Percentiles rank a stretch among this genome's conserved stretches.
Conservation (phyloP, 2,888 invertebrate species). For the Mellilla xanthometata region DNA sequence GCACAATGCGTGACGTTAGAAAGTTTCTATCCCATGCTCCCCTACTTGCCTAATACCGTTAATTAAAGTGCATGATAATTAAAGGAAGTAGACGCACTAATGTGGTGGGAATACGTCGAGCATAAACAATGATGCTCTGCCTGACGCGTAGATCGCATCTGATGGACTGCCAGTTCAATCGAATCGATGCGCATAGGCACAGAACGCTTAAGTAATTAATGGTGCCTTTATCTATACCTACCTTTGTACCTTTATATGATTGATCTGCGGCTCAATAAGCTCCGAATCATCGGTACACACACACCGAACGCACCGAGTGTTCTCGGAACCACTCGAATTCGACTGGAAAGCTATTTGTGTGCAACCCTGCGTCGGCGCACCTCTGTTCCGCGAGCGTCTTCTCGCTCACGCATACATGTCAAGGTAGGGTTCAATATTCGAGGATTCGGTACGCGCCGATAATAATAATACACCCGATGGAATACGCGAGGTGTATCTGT, state of each 20-base stretch:
- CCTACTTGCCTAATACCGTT: constrained; percentile 45
- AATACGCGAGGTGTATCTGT: constrained; percentile 62
- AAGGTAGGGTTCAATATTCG: constrained; percentile 82
- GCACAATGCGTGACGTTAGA: constrained; percentile 55
- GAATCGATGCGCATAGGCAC: constrained; percentile 24
- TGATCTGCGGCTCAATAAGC: constrained; percentile 29
- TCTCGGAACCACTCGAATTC: constrained; percentile 69
- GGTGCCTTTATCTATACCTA: constrained; percentile 39
- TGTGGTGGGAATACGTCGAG: constrained; percentile 27
- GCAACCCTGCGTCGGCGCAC: constrained; percentile 69
- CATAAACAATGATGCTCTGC: constrained; percentile 38
- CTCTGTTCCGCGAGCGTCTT: constrained; percentile 65
- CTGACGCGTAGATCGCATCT: constrained; percentile 28
- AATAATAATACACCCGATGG: constrained; percentile 65
- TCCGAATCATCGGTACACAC: constrained; percentile 26
- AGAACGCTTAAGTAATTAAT: constrained; percentile 40
- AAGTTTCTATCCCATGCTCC: constrained; percentile 50
- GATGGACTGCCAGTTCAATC: constrained; percentile 35
- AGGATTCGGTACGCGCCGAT: constrained; percentile 65
- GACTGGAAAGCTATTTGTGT: constrained; percentile 75
- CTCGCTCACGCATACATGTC: constrained; percentile 77
- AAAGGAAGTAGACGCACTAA: constrained; percentile 46
- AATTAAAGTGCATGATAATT: constrained; percentile 54
- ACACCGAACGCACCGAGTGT: constrained; percentile 49
- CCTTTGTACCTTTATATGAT: too few relatives aligned